Conservation (phyloP, 2,888 invertebrate species). For the Agriopis marginaria region DNA sequence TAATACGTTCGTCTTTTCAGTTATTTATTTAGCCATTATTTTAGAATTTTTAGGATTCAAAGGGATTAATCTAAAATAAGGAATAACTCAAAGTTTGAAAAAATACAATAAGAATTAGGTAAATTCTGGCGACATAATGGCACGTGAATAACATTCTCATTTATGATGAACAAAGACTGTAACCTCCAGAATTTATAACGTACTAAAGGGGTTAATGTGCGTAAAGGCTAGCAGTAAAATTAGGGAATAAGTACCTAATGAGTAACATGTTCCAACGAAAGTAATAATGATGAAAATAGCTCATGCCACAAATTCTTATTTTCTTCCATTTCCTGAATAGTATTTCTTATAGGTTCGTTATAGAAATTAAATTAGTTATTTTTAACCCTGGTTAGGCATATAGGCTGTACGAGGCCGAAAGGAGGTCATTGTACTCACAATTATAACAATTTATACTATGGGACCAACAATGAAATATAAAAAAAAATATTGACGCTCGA, state of each 20-base stretch:
- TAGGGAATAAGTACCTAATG: slow-evolving; percentile 20
- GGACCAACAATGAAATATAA: no score
- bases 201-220: slow-evolving; percentile 23
- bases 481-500: no score
- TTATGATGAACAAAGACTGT: slow-evolving; percentile 21
- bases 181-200: slow-evolving; percentile 15
- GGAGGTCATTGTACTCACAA: no score
- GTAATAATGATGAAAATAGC: slow-evolving; percentile 8
- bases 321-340: not conserved
- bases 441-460: no score
- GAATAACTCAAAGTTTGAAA: not conserved
- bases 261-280: slow-evolving; percentile 14
- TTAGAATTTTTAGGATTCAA: not conserved
- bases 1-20: no score
- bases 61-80: not conserved
- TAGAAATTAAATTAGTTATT: not conserved
- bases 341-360: not conserved
- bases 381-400: no score
- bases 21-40: no score
- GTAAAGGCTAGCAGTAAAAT: slow-evolving; percentile 22
- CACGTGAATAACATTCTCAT: slow-evolving; percentile 14
- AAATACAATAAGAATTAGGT: slow-evolving; percentile 12
- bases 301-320: slow-evolving; percentile 6
- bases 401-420: no score
- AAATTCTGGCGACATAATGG: not conserved